A percentile compares a stretch with the other conserved stretches of the same genome.
These are phyloP conservation scores for Callinectes sapidus DNA, from an alignment of 2,888 invertebrate species.

Conservation along the genomic window DNA sequence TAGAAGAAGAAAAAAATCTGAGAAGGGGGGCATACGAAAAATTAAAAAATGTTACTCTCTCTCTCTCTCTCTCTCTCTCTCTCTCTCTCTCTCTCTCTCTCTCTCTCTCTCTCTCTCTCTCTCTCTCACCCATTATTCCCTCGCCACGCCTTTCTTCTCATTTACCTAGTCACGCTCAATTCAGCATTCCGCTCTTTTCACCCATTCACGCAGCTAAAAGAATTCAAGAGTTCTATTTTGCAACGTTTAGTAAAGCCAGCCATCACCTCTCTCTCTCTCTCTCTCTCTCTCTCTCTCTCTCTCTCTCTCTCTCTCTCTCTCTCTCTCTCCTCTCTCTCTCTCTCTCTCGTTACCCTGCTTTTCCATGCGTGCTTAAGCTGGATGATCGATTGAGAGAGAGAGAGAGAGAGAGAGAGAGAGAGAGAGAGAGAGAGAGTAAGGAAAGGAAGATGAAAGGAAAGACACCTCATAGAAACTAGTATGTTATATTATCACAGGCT, in stretches of 20 bases:
- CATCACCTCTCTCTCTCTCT: not conserved
- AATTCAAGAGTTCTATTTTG: conserved; percentile 11
- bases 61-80: not conserved
- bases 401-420: conserved; percentile 1
- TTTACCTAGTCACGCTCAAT: not conserved
- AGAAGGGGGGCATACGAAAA: too few species aligned
- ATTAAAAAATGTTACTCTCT: too few species aligned
- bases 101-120: conserved; percentile 26
- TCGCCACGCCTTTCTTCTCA: not conserved
- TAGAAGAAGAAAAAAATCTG: too few species aligned
- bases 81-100: conserved; percentile 25
- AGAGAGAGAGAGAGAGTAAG: not conserved
- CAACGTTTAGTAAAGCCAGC: not conserved
- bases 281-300: not conserved
- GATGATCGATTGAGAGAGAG: not conserved
- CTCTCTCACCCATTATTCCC: not conserved
- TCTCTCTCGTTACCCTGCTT: not conserved
- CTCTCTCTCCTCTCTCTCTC: too few species aligned
- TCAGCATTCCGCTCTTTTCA: not conserved
- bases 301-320: too few species aligned
- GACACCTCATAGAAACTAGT: too few species aligned
- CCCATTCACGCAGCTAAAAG: not conserved
- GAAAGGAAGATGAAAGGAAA: too few species aligned
- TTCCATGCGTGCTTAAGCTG: not conserved
- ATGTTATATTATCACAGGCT: too few species aligned